Percentiles rank a stretch among this genome's conserved stretches.
These are phyloP conservation scores for Enteromius unitaeniatus DNA, from an alignment of 2,797 vertebrate species.

Conservation along the genomic window DNA sequence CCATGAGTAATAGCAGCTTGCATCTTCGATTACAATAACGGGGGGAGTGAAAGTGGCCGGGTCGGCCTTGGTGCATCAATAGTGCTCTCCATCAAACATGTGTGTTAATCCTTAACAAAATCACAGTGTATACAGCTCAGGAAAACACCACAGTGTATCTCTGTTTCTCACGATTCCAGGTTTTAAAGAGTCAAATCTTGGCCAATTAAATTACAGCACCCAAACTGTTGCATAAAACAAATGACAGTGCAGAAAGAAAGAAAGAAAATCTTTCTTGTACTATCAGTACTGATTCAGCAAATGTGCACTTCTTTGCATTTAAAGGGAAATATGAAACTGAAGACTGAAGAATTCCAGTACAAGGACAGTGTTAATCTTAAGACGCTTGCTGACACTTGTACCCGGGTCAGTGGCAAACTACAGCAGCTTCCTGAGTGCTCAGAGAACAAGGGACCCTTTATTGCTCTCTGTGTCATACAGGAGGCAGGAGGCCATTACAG, in stretches of 20 bases:
- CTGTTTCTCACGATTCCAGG: neutral
- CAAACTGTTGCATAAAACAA: neutral
- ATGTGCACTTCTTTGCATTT: neutral
- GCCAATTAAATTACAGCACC: neutral
- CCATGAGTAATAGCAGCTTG: constrained; percentile 53
- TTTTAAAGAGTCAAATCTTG: neutral
- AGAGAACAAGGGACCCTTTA: constrained; percentile 39
- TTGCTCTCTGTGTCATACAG: constrained; percentile 16
- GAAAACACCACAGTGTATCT: neutral
- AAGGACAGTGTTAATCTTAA: constrained; percentile 3
- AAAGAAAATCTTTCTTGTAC: no score
- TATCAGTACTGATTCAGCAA: constrained; percentile 1
- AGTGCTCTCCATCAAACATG: constrained; percentile 19
- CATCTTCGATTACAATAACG: constrained; percentile 50
- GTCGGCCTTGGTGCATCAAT: constrained; percentile 32
- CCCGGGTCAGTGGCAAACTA: neutral
- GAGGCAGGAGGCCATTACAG: constrained; percentile 33
- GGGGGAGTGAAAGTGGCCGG: constrained; percentile 43
- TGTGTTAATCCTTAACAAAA: constrained; percentile 31
- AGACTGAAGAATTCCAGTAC: neutral
- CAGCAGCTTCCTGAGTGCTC: constrained; percentile 30
- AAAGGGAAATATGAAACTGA: neutral
- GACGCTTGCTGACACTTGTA: neutral
- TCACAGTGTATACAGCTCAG: neutral
- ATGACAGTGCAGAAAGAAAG: neutral